phyloP scores from a whole-genome alignment of 2,888 invertebrate genomes.

The Peribatodes rhomboidaria region DNA sequence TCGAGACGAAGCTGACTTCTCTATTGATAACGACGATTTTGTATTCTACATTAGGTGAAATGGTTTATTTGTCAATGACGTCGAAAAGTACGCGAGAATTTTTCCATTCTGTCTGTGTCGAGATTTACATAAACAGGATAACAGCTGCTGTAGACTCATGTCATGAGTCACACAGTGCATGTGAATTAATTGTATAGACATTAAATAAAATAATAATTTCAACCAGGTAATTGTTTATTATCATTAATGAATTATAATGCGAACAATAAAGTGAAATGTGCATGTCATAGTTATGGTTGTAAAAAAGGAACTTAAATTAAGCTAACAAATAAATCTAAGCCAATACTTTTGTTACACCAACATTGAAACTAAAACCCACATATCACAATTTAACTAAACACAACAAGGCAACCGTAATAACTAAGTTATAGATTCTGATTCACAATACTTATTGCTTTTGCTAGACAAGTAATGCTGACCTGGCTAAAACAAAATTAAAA shows the following conservation, averaged over 20 bases:
- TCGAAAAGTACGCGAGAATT: too few species aligned
- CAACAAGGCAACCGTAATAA: constrained; percentile 67
- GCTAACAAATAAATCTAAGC: constrained; percentile 44
- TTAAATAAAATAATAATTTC: constrained; percentile 52
- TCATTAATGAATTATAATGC: constrained; percentile 75
- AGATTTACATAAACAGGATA: too few species aligned
- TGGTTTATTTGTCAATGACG: too few species aligned
- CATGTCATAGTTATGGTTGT: constrained; percentile 74
- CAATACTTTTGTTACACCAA: constrained; percentile 68
- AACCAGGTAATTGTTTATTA: constrained; percentile 80
- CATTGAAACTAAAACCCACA: constrained; percentile 70
- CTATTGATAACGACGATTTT: too few species aligned
- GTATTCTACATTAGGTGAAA: too few species aligned
- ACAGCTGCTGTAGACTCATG: neutral
- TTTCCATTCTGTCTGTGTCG: too few species aligned
- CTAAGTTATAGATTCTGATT: constrained; percentile 69
- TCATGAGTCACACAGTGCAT: too few species aligned
- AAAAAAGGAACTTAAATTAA: constrained; percentile 77
- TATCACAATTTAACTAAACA: constrained; percentile 84
- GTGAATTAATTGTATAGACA: neutral
- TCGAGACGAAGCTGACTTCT: too few species aligned
- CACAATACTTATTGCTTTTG: constrained; percentile 76
- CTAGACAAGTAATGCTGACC: constrained; percentile 62
- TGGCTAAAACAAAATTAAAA: constrained; percentile 53
- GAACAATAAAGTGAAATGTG: constrained; percentile 79